Base-by-base conservation (phyloP, 35 echinoderm and acorn worm genomes). In the Apostichopus parvimensis region DNA sequence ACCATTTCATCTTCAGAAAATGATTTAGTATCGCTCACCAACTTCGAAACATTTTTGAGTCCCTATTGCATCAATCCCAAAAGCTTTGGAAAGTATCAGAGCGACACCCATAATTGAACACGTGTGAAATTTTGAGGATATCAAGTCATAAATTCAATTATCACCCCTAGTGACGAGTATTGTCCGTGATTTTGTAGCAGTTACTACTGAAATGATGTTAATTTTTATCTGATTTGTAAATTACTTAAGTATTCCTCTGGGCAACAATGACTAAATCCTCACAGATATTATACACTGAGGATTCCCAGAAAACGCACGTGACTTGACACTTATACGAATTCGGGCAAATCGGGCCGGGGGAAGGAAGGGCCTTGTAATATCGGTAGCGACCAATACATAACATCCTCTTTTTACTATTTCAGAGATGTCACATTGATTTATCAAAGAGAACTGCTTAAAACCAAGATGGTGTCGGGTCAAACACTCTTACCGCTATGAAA, bases 61-160 rank as follows among this genome's bases (percentile, higher is more conserved):
- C 56, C 57, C 81, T 6, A 55, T 59, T 58, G 55, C 15, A 9
- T 9, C 18, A 25, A 23, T 84, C 81, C 81, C 81, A n/a, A 15
- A 21, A 55, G 81, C 56, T 58, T 84, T 84, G 78, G 34, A 84
- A 58, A 17, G 55, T 58, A 59, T 56, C 81, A 58, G n/a, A 58
- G 81, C 17, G 15, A 84, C 81, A 84, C 80, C 54, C 6, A 59
- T 17, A 20, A 84, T 84, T 21, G 14, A 59, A 20, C 1, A 58
- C 81, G 81, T 84, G 81, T 84, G 81, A 84, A 82, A 82, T 58
- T 23, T 84, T 58, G 54, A 84, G 81, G n/a, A 84, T 22, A 20
- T 22, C 15, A 1, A 5, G 4, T 75, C 71, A n/a, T 75, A 75
- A 75, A 75, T 75, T 20, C 15, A 18, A 75, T 75, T 75, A 22